A percentile compares a stretch with the other conserved stretches of the same genome.
Conservation (phyloP, 2,113 vertebrate genomes). For the Aldabrachelys gigantea region DNA sequence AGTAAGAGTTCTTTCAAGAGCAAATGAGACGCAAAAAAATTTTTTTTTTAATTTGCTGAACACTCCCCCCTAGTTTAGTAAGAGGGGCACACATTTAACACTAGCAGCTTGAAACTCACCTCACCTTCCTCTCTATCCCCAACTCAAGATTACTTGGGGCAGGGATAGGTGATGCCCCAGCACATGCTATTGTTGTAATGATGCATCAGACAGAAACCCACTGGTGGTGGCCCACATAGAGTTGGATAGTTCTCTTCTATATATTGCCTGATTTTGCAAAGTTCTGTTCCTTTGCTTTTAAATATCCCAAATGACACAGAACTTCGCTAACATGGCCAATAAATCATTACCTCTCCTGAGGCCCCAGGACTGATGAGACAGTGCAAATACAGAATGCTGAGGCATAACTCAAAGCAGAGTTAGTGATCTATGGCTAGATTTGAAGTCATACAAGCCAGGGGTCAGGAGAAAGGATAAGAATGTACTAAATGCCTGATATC, state of each 20-base stretch:
- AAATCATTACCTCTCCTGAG: background rate
- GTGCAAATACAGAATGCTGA: background rate
- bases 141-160: background rate
- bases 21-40: background rate
- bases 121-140: background rate
- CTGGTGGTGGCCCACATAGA: background rate
- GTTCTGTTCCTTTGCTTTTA: background rate
- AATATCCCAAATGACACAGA: background rate
- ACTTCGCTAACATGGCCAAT: background rate
- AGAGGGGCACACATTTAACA: background rate
- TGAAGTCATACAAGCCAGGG: background rate
- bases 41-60: background rate
- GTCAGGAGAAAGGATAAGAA: background rate
- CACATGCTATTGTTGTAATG: background rate
- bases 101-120: accelerated
- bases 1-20: background rate
- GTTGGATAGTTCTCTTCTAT: background rate
- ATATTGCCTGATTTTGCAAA: background rate
- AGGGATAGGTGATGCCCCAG: background rate
- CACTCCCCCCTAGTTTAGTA: background rate
- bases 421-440: background rate
- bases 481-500: background rate
- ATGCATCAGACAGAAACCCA: background rate
- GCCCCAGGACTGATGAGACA: accelerated
- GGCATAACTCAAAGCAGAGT: background rate